phyloP scores from a whole-genome alignment of 1,140 invertebrate genomes.

The Paramacrobiotus metropolitanus region DNA sequence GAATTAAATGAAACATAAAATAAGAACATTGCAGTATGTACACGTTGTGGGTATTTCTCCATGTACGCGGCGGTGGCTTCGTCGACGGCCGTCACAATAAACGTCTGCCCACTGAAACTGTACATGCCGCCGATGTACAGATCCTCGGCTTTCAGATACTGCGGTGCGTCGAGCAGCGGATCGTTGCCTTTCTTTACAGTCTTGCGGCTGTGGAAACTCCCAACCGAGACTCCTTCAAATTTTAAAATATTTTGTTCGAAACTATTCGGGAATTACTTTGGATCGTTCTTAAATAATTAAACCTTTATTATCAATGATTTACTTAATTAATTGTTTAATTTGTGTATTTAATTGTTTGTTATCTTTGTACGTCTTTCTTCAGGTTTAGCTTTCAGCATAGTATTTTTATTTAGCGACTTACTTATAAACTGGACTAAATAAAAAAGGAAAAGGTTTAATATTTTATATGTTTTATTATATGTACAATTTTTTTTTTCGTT shows the following conservation, averaged over 20 bases:
- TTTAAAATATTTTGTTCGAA: neutral
- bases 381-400: neutral
- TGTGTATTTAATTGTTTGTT: too few relatives aligned
- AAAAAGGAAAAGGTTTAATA: neutral
- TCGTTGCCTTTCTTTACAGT: constrained; percentile 22
- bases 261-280: neutral
- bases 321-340: neutral
- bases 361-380: too few relatives aligned
- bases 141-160: constrained; percentile 21
- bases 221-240: constrained; percentile 21
- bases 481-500: neutral
- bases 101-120: constrained; percentile 21
- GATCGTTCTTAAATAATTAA: neutral
- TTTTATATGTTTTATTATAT: neutral
- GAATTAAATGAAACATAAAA: neutral
- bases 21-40: constrained; percentile 8
- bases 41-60: constrained; percentile 19
- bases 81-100: constrained; percentile 24
- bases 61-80: constrained; percentile 26
- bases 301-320: neutral
- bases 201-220: constrained; percentile 22
- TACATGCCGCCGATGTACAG: constrained; percentile 21
- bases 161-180: constrained; percentile 17
- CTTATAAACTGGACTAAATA: neutral
- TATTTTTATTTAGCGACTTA: neutral